Conservation (phyloP, 2,888 invertebrate species). For the Pristionchus arcanus region DNA sequence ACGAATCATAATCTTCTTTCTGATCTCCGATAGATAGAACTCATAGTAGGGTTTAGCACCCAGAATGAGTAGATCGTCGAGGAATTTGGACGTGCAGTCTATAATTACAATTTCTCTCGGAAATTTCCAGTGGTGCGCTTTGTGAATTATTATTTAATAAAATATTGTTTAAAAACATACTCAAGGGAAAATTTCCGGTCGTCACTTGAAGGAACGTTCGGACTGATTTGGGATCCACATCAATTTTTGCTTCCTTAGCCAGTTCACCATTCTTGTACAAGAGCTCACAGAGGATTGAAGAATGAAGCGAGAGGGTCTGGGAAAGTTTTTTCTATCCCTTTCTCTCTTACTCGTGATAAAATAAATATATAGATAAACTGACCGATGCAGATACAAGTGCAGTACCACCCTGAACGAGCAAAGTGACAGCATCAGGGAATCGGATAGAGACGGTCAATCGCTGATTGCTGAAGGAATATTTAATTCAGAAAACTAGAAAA, state of each 20-base stretch:
- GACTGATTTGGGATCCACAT: background rate
- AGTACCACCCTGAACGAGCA: background rate
- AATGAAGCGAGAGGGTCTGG: background rate
- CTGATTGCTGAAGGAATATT: background rate
- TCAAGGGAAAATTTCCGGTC: background rate
- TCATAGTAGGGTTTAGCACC: background rate
- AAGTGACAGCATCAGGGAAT: background rate
- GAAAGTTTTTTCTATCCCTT: background rate
- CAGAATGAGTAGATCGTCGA: background rate
- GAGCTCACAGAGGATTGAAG: background rate
- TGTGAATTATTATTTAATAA: too few species aligned
- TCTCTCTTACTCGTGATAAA: too few species aligned
- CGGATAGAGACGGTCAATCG: background rate
- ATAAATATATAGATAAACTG: background rate
- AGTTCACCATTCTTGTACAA: constrained; percentile 3
- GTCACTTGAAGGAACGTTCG: background rate
- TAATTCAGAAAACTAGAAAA: background rate
- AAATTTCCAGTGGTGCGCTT: background rate
- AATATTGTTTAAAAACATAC: too few species aligned
- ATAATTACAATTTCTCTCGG: too few species aligned
- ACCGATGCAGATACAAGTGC: background rate
- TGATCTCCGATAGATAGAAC: background rate
- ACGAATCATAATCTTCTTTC: background rate
- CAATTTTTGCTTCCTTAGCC: background rate
- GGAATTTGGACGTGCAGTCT: background rate